Evolutionary conservation across 2,888 invertebrate genomes (phyloP).

Genomic region (Pachliopta kotzebuea): DNA sequence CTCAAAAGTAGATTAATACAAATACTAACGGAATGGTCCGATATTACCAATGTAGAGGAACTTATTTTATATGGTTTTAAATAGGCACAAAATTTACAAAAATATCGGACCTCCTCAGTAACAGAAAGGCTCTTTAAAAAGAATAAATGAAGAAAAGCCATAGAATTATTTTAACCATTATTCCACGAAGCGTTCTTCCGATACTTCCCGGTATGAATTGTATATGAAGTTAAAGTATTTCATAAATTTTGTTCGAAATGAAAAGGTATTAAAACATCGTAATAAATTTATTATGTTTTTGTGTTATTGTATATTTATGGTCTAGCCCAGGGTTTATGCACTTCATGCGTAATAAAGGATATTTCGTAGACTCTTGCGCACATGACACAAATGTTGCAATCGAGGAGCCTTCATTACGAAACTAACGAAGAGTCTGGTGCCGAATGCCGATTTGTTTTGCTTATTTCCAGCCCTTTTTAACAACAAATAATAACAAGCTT

Average conservation of each 20-base stretch:
- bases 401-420: neutral
- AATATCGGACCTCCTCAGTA: no score
- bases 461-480: neutral
- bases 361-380: constrained; percentile 21
- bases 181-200: no score
- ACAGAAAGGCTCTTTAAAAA: no score
- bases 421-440: neutral
- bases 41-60: no score
- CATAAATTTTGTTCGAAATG: neutral
- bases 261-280: neutral
- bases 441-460: neutral
- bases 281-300: constrained; percentile 3
- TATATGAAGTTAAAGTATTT: neutral
- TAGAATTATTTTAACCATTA: no score
- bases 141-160: no score
- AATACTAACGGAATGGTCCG: no score
- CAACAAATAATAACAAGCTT: neutral
- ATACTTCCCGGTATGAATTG: no score
- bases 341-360: constrained; percentile 18
- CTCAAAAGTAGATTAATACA: no score
- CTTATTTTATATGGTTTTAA: no score
- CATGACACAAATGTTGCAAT: constrained; percentile 4
- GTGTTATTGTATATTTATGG: constrained; percentile 8
- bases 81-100: no score
- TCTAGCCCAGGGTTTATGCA: constrained; percentile 3